Conservation (phyloP, 2,888 invertebrate species). For the Gryllus longicercus region DNA sequence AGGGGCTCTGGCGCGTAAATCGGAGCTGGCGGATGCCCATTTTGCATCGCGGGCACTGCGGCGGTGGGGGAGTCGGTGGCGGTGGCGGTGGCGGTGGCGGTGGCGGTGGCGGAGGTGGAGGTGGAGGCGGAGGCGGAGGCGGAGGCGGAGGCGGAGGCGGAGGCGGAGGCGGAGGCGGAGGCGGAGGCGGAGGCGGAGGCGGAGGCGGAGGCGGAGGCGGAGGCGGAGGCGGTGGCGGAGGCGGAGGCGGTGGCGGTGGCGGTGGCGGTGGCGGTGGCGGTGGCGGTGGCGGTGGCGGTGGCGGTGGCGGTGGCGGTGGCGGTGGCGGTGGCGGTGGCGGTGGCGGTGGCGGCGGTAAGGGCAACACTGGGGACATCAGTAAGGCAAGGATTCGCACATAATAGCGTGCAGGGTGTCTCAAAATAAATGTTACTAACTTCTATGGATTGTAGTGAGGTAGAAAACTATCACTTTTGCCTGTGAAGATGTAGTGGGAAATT, state of each 20-base stretch:
- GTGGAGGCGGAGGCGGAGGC: no score
- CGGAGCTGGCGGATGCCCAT: not conserved
- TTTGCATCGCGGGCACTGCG: not conserved
- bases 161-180: not conserved
- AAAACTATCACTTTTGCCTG: no score
- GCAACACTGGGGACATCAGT: not conserved
- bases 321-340: not conserved
- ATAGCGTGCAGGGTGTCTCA: no score
- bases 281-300: not conserved
- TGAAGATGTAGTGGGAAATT: no score
- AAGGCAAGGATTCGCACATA: no score
- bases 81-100: not conserved
- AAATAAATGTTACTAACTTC: no score
- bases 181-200: not conserved
- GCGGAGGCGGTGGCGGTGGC: not conserved
- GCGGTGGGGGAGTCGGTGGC: not conserved
- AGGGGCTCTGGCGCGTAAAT: not conserved
- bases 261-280: not conserved
- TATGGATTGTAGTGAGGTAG: no score
- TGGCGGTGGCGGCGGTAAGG: not conserved
- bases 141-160: not conserved
- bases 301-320: not conserved
- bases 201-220: no score
- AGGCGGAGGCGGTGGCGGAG: not conserved
- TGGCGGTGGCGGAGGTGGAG: not conserved